Conservation (phyloP, 2,113 vertebrate species). For the Elephantulus edwardii region DNA sequence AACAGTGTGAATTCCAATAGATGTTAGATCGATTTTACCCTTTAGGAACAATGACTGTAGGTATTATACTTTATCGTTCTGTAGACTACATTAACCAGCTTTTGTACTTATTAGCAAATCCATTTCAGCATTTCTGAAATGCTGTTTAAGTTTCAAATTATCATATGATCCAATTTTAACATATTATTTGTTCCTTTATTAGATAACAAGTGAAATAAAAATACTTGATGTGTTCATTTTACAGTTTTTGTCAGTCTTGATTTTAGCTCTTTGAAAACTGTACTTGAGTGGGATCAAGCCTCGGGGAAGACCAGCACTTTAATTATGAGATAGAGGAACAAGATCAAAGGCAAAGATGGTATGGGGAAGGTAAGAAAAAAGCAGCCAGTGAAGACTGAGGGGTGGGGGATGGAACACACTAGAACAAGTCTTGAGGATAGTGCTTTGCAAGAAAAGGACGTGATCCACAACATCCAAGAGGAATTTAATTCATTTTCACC, state of each 20-base stretch:
- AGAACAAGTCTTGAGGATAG: neutral
- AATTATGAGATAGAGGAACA: neutral
- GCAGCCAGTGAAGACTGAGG: neutral
- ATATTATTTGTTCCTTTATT: constrained; percentile 35
- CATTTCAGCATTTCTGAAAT: neutral
- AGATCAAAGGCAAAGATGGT: neutral
- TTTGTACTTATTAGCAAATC: constrained; percentile 25
- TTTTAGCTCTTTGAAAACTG: constrained; percentile 35
- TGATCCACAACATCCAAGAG: neutral
- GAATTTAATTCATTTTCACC: constrained; percentile 10
- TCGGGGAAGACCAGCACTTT: neutral
- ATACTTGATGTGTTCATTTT: constrained; percentile 12
- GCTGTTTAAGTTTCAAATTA: constrained; percentile 12
- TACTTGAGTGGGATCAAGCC: neutral
- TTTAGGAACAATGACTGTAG: neutral
- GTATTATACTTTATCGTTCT: constrained; percentile 17
- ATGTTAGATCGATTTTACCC: neutral
- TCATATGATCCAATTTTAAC: constrained; percentile 41
- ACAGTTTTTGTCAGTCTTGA: neutral
- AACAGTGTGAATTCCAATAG: neutral
- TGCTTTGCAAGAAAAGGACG: neutral
- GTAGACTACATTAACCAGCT: neutral
- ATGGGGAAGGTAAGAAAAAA: neutral
- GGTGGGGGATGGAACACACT: neutral
- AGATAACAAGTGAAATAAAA: constrained; percentile 15